Evolutionary conservation across 1,140 invertebrate genomes (phyloP).

Genomic region (Coptotermes formosanus): DNA sequence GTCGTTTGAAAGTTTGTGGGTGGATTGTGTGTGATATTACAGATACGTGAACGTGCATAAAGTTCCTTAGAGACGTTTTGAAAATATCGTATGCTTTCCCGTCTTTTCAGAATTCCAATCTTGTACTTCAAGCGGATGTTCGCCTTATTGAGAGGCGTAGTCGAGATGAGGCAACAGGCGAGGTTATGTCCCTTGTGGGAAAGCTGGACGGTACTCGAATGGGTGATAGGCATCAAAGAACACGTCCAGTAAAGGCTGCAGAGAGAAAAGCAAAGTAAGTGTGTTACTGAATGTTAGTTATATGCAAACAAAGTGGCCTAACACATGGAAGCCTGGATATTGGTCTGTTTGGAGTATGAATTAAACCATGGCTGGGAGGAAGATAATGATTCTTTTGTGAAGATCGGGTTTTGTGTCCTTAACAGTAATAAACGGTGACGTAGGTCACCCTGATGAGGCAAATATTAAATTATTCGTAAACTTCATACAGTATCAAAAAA

Average conservation of each 20-base stretch:
- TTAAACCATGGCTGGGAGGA: no score
- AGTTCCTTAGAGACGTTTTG: not conserved
- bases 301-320: not conserved
- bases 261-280: constrained; percentile 89
- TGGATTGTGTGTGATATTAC: not conserved
- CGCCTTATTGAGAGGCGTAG: constrained; percentile 94
- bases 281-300: not conserved
- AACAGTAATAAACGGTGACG: no score
- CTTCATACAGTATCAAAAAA: no score
- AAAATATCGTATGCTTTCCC: constrained; percentile 34
- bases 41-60: not conserved
- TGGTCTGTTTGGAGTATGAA: no score
- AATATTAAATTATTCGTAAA: no score
- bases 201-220: constrained; percentile 91
- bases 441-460: no score
- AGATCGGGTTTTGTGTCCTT: no score
- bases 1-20: not conserved
- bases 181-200: constrained; percentile 92
- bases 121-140: constrained; percentile 98
- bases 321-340: no score
- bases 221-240: constrained; percentile 91
- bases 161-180: constrained; percentile 98
- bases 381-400: no score
- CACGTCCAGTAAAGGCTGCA: constrained; percentile 83
- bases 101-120: constrained; percentile 91